phyloP scores from a whole-genome alignment of 2,888 invertebrate genomes.

The Chydorus sphaericus region DNA sequence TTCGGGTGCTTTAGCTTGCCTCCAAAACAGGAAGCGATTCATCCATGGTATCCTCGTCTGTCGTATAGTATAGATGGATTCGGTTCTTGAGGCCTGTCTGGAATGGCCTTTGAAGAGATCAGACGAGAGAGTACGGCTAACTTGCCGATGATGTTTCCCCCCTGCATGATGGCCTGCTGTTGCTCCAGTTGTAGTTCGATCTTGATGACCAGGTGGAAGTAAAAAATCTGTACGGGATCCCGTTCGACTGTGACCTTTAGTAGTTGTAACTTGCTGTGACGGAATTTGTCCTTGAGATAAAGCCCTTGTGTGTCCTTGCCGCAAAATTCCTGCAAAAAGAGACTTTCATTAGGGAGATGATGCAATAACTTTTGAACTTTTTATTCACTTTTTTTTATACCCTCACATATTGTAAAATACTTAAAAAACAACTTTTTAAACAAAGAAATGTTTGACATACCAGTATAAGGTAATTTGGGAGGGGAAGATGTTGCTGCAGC shows the following conservation, averaged over 20 bases:
- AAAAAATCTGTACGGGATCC: conserved; percentile 80
- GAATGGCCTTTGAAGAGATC: conserved; percentile 50
- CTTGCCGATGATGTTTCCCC: conserved; percentile 27
- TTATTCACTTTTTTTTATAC: no score
- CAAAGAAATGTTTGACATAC: background rate
- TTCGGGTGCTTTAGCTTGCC: conserved; percentile 20
- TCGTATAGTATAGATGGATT: conserved; percentile 75
- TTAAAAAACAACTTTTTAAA: background rate
- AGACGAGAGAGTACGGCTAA: conserved; percentile 21
- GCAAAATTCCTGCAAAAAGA: conserved; percentile 30
- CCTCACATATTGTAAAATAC: no score
- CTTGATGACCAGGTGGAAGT: conserved; percentile 70
- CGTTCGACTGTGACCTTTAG: conserved; percentile 58
- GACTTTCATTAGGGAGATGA: conserved; percentile 9
- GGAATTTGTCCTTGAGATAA: conserved; percentile 76
- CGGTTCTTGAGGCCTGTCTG: conserved; percentile 74
- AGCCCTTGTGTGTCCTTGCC: conserved; percentile 65
- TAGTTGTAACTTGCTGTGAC: conserved; percentile 30
- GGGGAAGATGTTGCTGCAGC: background rate
- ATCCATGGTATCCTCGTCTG: conserved; percentile 31
- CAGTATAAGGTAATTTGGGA: background rate
- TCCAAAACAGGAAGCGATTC: conserved; percentile 25
- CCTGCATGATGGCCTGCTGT: conserved; percentile 23
- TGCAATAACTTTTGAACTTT: background rate
- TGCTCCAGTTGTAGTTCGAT: conserved; percentile 30